These are phyloP conservation scores for Cryptosula pallasiana DNA, from an alignment of 2,888 invertebrate genomes.

Conservation along the genomic window DNA sequence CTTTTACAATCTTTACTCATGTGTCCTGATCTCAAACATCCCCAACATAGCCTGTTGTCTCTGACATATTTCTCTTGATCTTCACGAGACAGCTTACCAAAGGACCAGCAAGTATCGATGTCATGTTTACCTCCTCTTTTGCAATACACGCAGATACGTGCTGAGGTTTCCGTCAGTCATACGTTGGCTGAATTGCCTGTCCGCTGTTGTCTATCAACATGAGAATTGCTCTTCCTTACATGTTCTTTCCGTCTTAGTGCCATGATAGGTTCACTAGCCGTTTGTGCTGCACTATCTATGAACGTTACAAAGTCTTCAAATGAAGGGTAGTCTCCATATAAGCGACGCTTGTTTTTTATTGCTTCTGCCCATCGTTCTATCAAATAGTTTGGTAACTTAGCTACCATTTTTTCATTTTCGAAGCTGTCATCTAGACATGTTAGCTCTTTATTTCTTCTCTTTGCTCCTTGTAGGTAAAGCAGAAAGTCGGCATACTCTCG, in stretches of 20 bases:
- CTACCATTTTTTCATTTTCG: not conserved
- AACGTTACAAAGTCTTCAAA: not conserved
- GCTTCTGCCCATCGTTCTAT: not conserved
- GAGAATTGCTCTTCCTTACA: too few relatives aligned
- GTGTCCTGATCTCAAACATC: slow-evolving; percentile 31
- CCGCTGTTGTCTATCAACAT: too few relatives aligned
- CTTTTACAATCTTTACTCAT: slow-evolving; percentile 29
- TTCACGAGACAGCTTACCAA: not conserved
- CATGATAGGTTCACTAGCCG: not conserved
- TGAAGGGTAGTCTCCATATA: not conserved
- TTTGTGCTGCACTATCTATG: not conserved
- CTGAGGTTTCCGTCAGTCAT: too few relatives aligned
- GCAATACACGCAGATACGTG: too few relatives aligned
- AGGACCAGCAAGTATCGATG: too few relatives aligned
- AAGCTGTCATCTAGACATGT: not conserved
- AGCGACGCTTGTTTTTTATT: not conserved
- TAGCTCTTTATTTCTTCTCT: not conserved
- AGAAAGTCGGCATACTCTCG: not conserved
- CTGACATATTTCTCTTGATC: not conserved
- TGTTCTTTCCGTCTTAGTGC: too few relatives aligned
- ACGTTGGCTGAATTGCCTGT: too few relatives aligned
- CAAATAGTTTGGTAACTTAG: not conserved
- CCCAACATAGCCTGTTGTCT: slow-evolving; percentile 31
- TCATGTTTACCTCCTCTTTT: too few relatives aligned
- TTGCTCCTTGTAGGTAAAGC: not conserved